Conservation (phyloP, 2,797 vertebrate genomes). For the Chloroceryle amazona region DNA sequence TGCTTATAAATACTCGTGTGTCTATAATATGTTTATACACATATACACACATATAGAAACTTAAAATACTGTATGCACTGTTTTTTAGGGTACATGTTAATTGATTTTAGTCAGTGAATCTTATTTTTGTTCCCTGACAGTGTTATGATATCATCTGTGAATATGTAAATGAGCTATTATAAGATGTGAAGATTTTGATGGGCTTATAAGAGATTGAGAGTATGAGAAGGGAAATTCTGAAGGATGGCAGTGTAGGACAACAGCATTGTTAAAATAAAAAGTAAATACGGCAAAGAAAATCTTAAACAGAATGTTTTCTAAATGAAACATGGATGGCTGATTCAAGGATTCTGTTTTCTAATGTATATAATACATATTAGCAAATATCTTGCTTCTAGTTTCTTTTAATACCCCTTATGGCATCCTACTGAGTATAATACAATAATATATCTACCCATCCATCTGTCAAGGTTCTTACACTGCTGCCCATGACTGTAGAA, state of each 20-base stretch:
- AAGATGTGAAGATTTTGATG: neutral
- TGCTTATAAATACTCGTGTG: neutral
- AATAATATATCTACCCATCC: neutral
- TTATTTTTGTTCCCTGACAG: neutral
- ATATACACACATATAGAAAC: neutral
- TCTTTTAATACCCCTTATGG: conserved; percentile 20
- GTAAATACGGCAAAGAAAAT: neutral
- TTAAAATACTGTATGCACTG: neutral
- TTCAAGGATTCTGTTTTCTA: conserved; percentile 19
- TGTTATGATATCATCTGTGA: conserved; percentile 5
- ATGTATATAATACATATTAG: neutral
- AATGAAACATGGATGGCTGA: neutral
- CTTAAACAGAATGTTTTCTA: neutral
- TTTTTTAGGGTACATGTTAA: neutral
- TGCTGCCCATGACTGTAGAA: neutral
- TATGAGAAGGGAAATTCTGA: neutral
- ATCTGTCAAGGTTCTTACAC: conserved; percentile 35
- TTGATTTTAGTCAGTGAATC: neutral
- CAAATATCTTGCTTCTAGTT: conserved; percentile 35
- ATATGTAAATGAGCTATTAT: conserved; percentile 35
- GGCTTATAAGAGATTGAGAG: neutral
- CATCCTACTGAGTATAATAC: conserved; percentile 18
- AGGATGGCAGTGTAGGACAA: neutral
- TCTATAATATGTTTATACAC: neutral
- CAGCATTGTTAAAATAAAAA: neutral